Evolutionary conservation across 2,113 vertebrate genomes (phyloP).

Genomic region (Chlorodrepanis virens): DNA sequence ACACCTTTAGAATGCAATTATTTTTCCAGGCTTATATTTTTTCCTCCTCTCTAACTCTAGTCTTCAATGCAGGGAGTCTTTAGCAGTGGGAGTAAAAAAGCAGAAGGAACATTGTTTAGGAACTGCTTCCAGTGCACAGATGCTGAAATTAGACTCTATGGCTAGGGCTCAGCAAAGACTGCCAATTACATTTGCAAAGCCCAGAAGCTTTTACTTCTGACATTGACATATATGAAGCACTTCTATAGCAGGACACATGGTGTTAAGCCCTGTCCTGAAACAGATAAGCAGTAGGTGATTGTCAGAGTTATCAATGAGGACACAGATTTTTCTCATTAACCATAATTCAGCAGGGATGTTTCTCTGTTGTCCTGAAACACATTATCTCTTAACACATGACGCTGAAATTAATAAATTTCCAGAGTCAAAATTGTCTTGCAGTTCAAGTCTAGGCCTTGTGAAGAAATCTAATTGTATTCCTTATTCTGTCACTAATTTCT

Average conservation of each 20-base stretch:
- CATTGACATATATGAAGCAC: not conserved
- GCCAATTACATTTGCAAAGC: not conserved
- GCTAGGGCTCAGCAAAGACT: not conserved
- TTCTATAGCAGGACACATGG: not conserved
- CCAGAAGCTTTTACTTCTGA: not conserved
- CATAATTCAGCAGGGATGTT: not conserved
- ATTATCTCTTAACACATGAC: not conserved
- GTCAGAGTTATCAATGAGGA: not conserved
- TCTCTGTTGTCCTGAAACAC: not conserved
- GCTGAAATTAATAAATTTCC: not conserved
- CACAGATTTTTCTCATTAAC: not conserved
- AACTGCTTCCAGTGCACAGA: not conserved
- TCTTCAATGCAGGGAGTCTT: not conserved
- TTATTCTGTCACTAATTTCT: not conserved
- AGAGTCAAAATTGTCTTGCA: not conserved
- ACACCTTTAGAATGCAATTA: not conserved
- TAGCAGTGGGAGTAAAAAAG: not conserved
- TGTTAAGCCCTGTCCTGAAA: not conserved
- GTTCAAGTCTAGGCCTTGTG: not conserved
- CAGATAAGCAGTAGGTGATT: not conserved
- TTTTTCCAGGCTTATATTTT: not conserved
- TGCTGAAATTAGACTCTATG: not conserved
- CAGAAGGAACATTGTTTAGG: not conserved
- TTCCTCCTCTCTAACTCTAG: not conserved
- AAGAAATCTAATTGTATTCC: not conserved